Evolutionary conservation across 2,797 vertebrate genomes (phyloP), one percentile per base, ranked within the genome.

Genomic region (Pangasius sanitwongsei): DNA sequence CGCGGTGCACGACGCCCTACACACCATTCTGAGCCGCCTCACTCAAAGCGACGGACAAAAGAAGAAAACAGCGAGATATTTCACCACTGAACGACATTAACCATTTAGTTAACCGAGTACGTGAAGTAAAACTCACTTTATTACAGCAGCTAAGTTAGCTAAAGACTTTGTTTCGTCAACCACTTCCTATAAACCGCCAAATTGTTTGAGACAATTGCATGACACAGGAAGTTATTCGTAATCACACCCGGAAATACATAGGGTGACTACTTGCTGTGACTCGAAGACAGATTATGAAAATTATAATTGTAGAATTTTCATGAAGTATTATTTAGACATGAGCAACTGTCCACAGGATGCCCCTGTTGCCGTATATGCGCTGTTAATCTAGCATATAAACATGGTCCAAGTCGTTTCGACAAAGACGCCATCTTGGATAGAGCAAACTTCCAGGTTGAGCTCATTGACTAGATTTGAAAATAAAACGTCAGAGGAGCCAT

Each of bases 181-280:
- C 20, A 89, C 87, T 90, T 88, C 88, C 85, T 67, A 41, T n/a
- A 80, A 92, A 90, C 92, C 92, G 92, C 92, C 92, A 92, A 92
- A 90, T 87, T 90, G 59, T 92, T 92, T 89, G 85, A 91, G 89
- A 77, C 83, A 74, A 86, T 50, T 28, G 55, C 12, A 20, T 25
- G 50, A 59, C 67, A 59, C 88, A 3, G 90, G 90, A 91, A 86
- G 37, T 63, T 44, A 87, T 7, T 67, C 2, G 3, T 48, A 6
- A 48, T 28, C 23, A 59, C 86, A 87, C 67, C 90, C 90, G 81
- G 87, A 84, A 78, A 74, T 44, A 55, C 15, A 69, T 57, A 23
- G 12, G 2, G 18, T 16, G 23, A 31, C 12, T 20, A 11, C 28
- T 57, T 74, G 0, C 13, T 37, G 3, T 23, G 18, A 12, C 6